phyloP scores from a whole-genome alignment of 1,140 invertebrate species.

The Agrilus planipennis region DNA sequence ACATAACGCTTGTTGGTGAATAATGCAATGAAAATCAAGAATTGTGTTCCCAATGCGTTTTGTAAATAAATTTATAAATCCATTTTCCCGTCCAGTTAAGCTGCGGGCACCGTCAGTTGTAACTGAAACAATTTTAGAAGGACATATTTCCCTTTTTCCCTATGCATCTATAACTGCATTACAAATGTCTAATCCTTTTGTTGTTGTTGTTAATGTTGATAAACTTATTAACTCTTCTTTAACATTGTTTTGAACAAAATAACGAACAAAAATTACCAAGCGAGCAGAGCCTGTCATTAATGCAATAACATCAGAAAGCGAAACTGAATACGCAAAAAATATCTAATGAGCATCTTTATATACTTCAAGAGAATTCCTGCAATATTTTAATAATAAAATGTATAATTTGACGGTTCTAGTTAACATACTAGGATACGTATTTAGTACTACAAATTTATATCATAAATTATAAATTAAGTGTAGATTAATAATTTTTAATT shows the following conservation, averaged over 20 bases:
- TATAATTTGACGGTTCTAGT: conserved; percentile 1
- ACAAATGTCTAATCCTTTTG: conserved; percentile 13
- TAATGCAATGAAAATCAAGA: conserved; percentile 13
- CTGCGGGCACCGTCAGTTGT: conserved; percentile 9
- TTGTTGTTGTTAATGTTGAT: conserved; percentile 11
- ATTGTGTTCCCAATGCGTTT: conserved; percentile 10
- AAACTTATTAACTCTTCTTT: no score
- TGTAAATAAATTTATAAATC: conserved; percentile 12
- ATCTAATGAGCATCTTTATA: conserved; percentile 5
- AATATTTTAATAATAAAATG: conserved; percentile 5
- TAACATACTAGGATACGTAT: conserved; percentile 4
- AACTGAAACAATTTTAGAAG: conserved; percentile 10
- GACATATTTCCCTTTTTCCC: conserved; percentile 10
- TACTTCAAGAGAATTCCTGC: conserved; percentile 3
- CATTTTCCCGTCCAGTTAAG: conserved; percentile 9
- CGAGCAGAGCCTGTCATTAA: conserved; percentile 4
- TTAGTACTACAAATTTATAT: conserved; percentile 2
- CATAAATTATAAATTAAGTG: conserved; percentile 3
- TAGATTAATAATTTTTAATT: conserved; percentile 6
- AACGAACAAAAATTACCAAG: conserved; percentile 7
- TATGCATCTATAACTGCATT: conserved; percentile 12
- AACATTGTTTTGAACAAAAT: conserved; percentile 9
- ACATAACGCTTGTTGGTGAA: conserved; percentile 8
- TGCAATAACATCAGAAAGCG: not conserved
- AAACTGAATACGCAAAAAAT: conserved; percentile 3